A percentile compares a stretch with the other conserved stretches of the same genome.
These are phyloP conservation scores for Caenorhabditis inopinata DNA, from an alignment of 1,140 invertebrate species.

Conservation along the genomic window DNA sequence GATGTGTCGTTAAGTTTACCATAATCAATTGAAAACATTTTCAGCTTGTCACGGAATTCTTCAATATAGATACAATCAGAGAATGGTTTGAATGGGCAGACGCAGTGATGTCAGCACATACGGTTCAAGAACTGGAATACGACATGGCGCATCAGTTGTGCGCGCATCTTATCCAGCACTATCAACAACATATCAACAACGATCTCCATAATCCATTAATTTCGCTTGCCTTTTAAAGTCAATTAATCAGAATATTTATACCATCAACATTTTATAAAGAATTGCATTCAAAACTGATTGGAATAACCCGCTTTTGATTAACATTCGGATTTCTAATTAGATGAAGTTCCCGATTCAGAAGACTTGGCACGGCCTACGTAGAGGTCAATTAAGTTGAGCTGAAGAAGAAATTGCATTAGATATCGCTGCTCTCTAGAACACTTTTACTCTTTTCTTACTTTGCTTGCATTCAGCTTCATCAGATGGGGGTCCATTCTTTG, in stretches of 20 bases:
- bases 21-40: too few relatives aligned
- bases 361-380: background rate
- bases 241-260: too few relatives aligned
- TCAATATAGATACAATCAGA: background rate
- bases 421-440: too few relatives aligned
- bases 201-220: too few relatives aligned
- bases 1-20: too few relatives aligned
- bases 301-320: too few relatives aligned
- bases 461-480: background rate
- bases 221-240: too few relatives aligned
- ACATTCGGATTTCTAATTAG: background rate
- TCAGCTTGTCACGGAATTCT: background rate
- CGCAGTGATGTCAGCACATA: background rate
- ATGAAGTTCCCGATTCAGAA: background rate
- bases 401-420: background rate
- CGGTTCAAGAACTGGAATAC: background rate
- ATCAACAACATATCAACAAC: too few relatives aligned
- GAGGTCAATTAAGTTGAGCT: constrained; percentile 3
- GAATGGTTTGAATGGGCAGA: background rate
- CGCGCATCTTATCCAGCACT: too few relatives aligned
- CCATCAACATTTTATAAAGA: too few relatives aligned
- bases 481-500: background rate
- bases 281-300: too few relatives aligned
- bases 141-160: background rate
- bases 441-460: too few relatives aligned